phyloP scores from a whole-genome alignment of 2,797 vertebrate genomes.

The Anguilla obscura region DNA sequence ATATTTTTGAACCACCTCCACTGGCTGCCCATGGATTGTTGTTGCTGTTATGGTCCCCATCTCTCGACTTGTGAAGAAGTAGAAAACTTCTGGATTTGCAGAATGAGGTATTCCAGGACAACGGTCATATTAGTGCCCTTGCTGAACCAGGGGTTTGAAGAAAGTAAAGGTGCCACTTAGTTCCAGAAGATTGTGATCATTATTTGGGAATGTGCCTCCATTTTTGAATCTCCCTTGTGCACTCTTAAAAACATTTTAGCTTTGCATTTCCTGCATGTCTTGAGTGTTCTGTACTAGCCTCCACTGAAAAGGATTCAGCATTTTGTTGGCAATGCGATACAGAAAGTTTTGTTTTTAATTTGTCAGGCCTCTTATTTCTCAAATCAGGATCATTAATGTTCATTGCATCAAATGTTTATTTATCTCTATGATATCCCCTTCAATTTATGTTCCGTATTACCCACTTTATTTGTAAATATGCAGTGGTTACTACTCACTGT shows the following conservation, averaged over 20 bases:
- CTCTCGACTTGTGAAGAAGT: not conserved
- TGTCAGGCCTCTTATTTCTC: too few species aligned
- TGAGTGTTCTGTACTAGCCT: not conserved
- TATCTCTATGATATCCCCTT: too few species aligned
- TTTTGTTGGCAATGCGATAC: too few species aligned
- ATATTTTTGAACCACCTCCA: too few species aligned
- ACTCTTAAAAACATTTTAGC: not conserved
- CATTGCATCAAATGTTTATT: too few species aligned
- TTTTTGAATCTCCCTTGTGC: not conserved
- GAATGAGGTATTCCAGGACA: not conserved
- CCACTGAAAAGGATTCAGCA: too few species aligned
- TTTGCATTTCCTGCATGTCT: not conserved
- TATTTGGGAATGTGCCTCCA: not conserved
- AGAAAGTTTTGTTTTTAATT: too few species aligned
- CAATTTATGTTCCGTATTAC: too few species aligned
- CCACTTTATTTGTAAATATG: too few species aligned
- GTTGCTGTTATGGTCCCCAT: too few species aligned
- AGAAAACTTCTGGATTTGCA: not conserved
- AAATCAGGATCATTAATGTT: too few species aligned
- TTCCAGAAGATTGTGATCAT: not conserved
- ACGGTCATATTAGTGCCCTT: not conserved
- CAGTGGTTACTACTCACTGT: not conserved
- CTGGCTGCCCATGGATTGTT: too few species aligned
- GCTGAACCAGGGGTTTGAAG: not conserved
- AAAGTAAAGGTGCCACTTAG: not conserved